Evolutionary conservation across 1,140 invertebrate species (phyloP), one percentile per base, ranked within the genome.

Genomic region (Diabrotica virgifera): DNA sequence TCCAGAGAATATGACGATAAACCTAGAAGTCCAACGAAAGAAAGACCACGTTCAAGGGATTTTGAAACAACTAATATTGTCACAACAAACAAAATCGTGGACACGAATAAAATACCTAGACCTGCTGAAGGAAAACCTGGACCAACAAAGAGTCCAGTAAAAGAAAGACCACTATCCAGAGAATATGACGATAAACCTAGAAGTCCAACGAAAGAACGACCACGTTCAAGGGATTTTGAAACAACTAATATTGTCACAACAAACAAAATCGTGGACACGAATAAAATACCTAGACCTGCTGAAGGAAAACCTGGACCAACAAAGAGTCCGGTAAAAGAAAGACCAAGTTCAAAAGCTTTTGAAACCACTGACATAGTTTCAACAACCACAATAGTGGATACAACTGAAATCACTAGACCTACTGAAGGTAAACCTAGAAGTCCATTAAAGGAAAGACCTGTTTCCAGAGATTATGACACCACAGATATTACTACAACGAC

Each of bases 41-140:
- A 63, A 69, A 62, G 56, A 62, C 36, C 40, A 52, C 35, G 63
- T 9, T 37, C 64, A 13, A 53, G 57, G 59, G 37, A 37, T n/a
- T 53, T 40, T 38, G 66, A 64, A 46, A 68, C 69, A 50, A 63
- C 24, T 54, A 50, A 58, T 38, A 58, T 37, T 58, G 66, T 66
- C n/a, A 54, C 13, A n/a, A 70, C 72, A 37, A 36, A 63, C 68
- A 36, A 53, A 35, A 58, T 50, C 74, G 14, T 52, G 50, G 38
- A 70, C 74, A 24, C 13, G 66, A 67, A 14, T 68, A 74, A 70
- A 72, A 66, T 12, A 68, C 66, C 57, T 66, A 57, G 62, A 62
- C 68, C 40, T 10, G 10, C 55, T 61, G n/a, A n/a, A n/a, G n/a
- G n/a, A n/a, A n/a, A n/a, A n/a, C n/a, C n/a, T n/a, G 67, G 14